phyloP scores from a whole-genome alignment of 2,888 invertebrate species.

The Lissocephala sabroskyi region DNA sequence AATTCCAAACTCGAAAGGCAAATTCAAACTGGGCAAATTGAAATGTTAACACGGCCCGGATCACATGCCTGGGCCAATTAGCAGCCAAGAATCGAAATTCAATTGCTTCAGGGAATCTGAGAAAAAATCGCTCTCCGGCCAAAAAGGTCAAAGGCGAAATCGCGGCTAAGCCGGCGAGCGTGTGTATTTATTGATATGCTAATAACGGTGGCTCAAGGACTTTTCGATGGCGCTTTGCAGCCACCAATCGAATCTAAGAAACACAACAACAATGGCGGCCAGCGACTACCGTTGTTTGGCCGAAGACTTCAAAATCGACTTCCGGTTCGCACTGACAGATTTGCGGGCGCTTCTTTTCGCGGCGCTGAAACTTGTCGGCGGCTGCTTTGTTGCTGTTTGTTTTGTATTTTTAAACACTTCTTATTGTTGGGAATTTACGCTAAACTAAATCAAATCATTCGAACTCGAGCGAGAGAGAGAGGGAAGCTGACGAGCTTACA shows the following conservation, averaged over 20 bases:
- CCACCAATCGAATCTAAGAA: background rate
- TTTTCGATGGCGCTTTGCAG: background rate
- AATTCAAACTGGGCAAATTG: slow-evolving; percentile 36
- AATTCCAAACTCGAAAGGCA: slow-evolving; percentile 1
- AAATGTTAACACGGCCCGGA: slow-evolving; percentile 36
- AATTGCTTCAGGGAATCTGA: too few relatives aligned
- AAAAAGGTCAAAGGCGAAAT: too few relatives aligned
- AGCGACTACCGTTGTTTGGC: background rate
- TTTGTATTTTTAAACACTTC: background rate
- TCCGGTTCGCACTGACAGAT: too few relatives aligned
- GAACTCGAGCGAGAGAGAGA: too few relatives aligned
- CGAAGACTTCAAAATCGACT: too few relatives aligned
- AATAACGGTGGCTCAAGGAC: slow-evolving; percentile 14
- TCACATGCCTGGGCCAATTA: slow-evolving; percentile 55
- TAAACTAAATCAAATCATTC: slow-evolving; percentile 40
- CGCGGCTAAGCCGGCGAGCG: background rate
- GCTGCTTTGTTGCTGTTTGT: slow-evolving; percentile 8
- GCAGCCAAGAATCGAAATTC: slow-evolving; percentile 28
- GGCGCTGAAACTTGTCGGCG: slow-evolving; percentile 23
- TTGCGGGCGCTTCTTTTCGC: too few relatives aligned
- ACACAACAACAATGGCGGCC: background rate
- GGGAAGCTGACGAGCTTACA: too few relatives aligned
- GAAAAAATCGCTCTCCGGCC: slow-evolving; percentile 2
- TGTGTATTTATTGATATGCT: slow-evolving; percentile 28
- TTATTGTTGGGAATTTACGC: slow-evolving; percentile 15